A percentile compares a stretch with the other conserved stretches of the same genome.
Conservation (phyloP, 2,888 invertebrate genomes). For the Silvanus unidentatus region DNA sequence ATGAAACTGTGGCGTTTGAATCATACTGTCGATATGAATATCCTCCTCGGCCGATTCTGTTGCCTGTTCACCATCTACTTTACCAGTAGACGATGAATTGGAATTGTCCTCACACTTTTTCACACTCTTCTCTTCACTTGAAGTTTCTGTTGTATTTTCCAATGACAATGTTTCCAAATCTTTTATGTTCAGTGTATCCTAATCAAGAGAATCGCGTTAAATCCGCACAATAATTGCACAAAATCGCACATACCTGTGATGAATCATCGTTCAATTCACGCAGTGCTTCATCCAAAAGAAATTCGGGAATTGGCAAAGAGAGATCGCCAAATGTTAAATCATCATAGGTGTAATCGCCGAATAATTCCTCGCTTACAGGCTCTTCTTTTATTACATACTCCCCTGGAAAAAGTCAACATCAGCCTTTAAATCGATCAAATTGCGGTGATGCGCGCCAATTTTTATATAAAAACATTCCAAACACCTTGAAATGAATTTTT, state of each 20-base stretch:
- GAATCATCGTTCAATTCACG: conserved; percentile 62
- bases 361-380: conserved; percentile 30
- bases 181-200: conserved; percentile 37
- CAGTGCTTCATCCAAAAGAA: conserved; percentile 67
- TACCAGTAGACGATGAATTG: conserved; percentile 25
- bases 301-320: conserved; percentile 52
- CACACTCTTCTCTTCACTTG: conserved; percentile 10
- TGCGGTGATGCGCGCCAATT: too few species aligned
- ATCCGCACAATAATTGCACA: not conserved
- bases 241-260: conserved; percentile 42
- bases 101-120: conserved; percentile 13
- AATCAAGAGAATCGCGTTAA: conserved; percentile 8
- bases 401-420: conserved; percentile 45
- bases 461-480: too few species aligned
- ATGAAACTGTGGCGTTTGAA: conserved; percentile 60
- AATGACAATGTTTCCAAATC: conserved; percentile 35
- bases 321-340: conserved; percentile 54
- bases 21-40: conserved; percentile 54
- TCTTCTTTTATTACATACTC: conserved; percentile 55
- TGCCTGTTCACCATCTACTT: conserved; percentile 19
- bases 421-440: not conserved
- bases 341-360: conserved; percentile 48
- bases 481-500: too few species aligned
- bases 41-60: conserved; percentile 44
- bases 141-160: conserved; percentile 13